These are phyloP conservation scores for Dreissena polymorpha DNA, from an alignment of 1,140 invertebrate genomes.

Conservation along the genomic window DNA sequence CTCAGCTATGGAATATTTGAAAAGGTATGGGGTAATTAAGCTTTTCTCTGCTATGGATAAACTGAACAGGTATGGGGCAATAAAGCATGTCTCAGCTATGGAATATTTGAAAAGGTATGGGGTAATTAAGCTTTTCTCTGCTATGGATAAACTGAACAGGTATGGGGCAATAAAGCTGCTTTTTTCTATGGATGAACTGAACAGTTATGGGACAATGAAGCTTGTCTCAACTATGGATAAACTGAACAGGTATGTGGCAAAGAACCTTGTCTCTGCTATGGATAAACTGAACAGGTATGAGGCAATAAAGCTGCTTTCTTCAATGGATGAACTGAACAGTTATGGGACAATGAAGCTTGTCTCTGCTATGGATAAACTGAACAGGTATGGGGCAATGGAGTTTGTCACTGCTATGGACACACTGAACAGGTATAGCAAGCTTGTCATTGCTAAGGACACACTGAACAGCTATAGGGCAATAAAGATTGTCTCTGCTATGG, in stretches of 20 bases:
- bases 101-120: no score
- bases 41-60: conserved; percentile 82
- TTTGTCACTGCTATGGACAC: conserved; percentile 95
- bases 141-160: no score
- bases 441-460: background rate
- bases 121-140: no score
- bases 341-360: no score
- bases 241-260: background rate
- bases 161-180: no score
- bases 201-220: no score
- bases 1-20: conserved; percentile 93
- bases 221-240: background rate
- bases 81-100: conserved; percentile 61
- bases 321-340: background rate
- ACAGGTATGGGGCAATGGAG: conserved; percentile 98
- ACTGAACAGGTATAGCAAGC: conserved; percentile 84
- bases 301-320: background rate
- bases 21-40: conserved; percentile 84
- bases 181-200: no score
- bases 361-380: conserved; percentile 90
- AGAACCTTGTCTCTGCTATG: background rate
- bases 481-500: conserved; percentile 61
- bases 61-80: conserved; percentile 88
- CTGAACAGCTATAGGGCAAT: conserved; percentile 94
- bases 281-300: no score